Conservation (phyloP, 2,888 invertebrate genomes). For the Schizaphis graminum region DNA sequence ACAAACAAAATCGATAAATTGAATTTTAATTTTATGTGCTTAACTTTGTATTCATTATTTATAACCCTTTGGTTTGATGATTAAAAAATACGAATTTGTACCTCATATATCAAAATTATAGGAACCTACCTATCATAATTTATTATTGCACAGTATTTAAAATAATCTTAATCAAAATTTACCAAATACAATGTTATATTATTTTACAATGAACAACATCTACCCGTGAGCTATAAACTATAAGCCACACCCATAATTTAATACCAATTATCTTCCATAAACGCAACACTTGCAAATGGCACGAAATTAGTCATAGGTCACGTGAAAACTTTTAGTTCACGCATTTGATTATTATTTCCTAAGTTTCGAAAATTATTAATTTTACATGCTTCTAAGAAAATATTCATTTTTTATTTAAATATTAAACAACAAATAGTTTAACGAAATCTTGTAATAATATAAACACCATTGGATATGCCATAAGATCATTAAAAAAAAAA, state of each 20-base stretch:
- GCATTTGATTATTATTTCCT: slow-evolving; percentile 15
- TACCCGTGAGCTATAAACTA: neutral
- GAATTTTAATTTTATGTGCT: neutral
- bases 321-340: slow-evolving; percentile 57
- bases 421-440: neutral
- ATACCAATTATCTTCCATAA: slow-evolving; percentile 35
- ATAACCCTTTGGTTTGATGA: neutral
- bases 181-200: neutral
- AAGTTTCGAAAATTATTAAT: slow-evolving; percentile 44
- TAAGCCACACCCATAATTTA: slow-evolving; percentile 29
- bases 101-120: neutral
- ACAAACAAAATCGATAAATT: neutral
- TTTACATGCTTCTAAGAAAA: neutral
- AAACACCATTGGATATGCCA: neutral
- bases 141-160: neutral
- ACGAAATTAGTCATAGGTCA: slow-evolving; percentile 47
- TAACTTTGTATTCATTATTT: neutral
- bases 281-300: slow-evolving; percentile 24
- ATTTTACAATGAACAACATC: neutral
- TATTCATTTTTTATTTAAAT: slow-evolving; percentile 1
- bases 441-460: neutral
- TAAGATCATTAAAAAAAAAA: neutral
- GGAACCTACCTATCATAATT: neutral
- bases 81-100: neutral
- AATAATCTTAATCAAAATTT: slow-evolving; percentile 39